These are phyloP conservation scores for Cirrhinus molitorella DNA, from an alignment of 2,797 vertebrate genomes.

Conservation along the genomic window DNA sequence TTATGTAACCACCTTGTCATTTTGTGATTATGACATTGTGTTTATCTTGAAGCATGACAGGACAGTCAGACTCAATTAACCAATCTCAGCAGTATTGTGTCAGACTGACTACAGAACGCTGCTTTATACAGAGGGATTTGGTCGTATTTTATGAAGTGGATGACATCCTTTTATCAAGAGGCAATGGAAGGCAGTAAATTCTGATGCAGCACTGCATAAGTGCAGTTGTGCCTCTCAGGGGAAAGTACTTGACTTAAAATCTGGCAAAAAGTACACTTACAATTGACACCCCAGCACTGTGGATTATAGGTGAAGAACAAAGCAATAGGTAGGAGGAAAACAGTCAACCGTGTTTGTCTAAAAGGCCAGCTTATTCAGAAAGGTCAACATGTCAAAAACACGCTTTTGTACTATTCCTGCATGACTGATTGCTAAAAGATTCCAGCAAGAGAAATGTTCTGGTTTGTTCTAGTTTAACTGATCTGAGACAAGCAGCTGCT, in stretches of 20 bases:
- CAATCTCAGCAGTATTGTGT: background rate
- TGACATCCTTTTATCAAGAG: conserved; percentile 51
- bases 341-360: conserved; percentile 12
- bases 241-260: conserved; percentile 46
- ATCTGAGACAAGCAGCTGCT: background rate
- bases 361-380: conserved; percentile 12
- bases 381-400: conserved; percentile 21
- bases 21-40: conserved; percentile 21
- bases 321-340: conserved; percentile 1
- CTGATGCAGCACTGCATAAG: conserved; percentile 26
- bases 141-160: conserved; percentile 42
- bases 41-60: conserved; percentile 9
- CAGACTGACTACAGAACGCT: background rate
- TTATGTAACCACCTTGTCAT: conserved; percentile 4
- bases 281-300: background rate
- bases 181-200: conserved; percentile 33
- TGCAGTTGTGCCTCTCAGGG: conserved; percentile 14
- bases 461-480: background rate
- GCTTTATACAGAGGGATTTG: background rate
- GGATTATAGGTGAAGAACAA: conserved; percentile 7
- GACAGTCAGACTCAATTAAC: conserved; percentile 1
- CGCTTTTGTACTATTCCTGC: background rate
- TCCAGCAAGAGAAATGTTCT: background rate
- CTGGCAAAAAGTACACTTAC: background rate
- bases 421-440: background rate